Base-by-base conservation (phyloP, 2,888 invertebrate species). In the Empis stercorea region DNA sequence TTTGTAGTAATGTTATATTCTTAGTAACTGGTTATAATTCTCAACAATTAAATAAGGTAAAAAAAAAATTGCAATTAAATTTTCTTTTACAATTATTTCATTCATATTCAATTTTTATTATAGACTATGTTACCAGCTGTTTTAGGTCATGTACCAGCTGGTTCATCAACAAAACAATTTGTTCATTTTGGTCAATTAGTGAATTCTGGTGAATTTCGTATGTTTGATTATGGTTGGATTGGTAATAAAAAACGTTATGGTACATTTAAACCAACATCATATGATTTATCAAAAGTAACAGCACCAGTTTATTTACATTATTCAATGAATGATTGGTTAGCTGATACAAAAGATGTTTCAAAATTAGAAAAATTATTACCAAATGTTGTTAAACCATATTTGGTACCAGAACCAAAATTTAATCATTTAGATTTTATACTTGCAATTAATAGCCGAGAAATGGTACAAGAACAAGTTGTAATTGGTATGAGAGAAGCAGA, bases 1-100 rank as follows among this genome's bases (percentile, higher is more conserved):
- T 80, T 16, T 84, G 82, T 59, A 68, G 74, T 45, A 73, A 76
- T 55, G 61, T 76, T 30, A 64, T 81, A 32, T 80, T 81, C 60
- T 60, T 80, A 44, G 65, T 80, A 2, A 75, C 74, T 36, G 83
- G 83, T 42, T 73, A 70, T 52, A 76, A 76, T 65, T 66, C 70
- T 7, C 64, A 71, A 39, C 74, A 78, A 58, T 63, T 79, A 49
- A 79, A 81, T 63, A 68, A 66, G 62, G 79, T 78, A 63, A 52
- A 27, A 7, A 7, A 27, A 7, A 2, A 27, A 27, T 27, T 27
- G n/a, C n/a, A n/a, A n/a, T n/a, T n/a, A n/a, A n/a, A n/a, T n/a
- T n/a, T n/a, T n/a, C n/a, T n/a, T n/a, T n/a, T n/a, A n/a, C n/a
- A n/a, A n/a, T n/a, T n/a, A n/a, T n/a, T n/a, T n/a, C n/a, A n/a